A percentile compares a stretch with the other conserved stretches of the same genome.
Evolutionary conservation across 2,888 invertebrate genomes (phyloP).

Genomic region (Anagyrus pseudococci): DNA sequence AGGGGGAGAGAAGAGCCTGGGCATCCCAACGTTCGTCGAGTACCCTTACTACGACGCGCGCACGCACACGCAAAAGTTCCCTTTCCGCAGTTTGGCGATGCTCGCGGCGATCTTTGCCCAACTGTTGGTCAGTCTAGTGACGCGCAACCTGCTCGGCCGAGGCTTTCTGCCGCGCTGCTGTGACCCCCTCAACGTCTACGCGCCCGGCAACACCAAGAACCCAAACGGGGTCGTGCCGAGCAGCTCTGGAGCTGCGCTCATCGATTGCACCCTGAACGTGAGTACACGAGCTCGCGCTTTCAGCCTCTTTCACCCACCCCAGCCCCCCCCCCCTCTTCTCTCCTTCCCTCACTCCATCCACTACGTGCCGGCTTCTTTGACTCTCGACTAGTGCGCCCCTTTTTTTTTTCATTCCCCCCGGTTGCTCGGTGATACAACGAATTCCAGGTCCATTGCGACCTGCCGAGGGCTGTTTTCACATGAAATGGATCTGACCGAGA

Average conservation of each 20-base stretch:
- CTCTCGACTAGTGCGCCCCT: not conserved
- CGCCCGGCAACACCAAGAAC: constrained; percentile 55
- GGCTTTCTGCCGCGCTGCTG: constrained; percentile 57
- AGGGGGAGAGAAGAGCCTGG: constrained; percentile 69
- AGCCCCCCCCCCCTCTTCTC: not conserved
- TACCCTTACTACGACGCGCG: constrained; percentile 65
- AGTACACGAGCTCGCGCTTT: constrained; percentile 36
- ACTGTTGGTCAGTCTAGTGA: constrained; percentile 63
- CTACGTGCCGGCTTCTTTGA: not conserved
- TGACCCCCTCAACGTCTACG: constrained; percentile 56
- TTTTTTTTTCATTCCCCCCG: not conserved
- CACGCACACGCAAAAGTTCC: constrained; percentile 68
- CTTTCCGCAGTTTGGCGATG: constrained; percentile 73
- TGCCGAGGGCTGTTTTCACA: too few species aligned
- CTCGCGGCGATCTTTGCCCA: constrained; percentile 65
- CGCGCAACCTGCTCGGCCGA: constrained; percentile 55
- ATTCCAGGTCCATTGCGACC: too few species aligned
- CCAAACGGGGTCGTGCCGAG: constrained; percentile 57
- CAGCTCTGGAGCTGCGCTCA: constrained; percentile 57
- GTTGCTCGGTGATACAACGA: not conserved
- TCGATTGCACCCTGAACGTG: constrained; percentile 56
- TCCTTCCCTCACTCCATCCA: not conserved
- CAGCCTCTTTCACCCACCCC: not conserved
- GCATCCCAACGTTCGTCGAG: constrained; percentile 66
- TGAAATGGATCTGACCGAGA: too few species aligned